A percentile compares a stretch with the other conserved stretches of the same genome.
Conservation (phyloP, 2,888 invertebrate genomes). For the Catocala nupta region DNA sequence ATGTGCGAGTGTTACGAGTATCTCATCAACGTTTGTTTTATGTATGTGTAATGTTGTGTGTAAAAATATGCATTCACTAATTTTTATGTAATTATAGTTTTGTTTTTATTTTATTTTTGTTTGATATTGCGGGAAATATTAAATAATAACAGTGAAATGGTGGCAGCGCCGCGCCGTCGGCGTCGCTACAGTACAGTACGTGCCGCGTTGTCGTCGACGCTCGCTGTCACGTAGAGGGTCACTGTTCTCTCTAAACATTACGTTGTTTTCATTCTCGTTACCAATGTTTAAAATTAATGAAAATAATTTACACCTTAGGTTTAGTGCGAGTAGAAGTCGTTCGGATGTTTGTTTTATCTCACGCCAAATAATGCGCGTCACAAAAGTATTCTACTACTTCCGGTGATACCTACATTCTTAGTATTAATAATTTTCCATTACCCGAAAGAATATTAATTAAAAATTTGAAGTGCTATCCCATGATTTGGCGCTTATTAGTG, state of each 20-base stretch:
- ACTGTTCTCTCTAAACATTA: constrained; percentile 25
- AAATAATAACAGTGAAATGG: constrained; percentile 60
- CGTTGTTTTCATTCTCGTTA: constrained; percentile 52
- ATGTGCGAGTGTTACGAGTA: constrained; percentile 60
- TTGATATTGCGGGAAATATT: constrained; percentile 61
- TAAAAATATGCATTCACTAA: constrained; percentile 64
- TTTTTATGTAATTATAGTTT: constrained; percentile 72
- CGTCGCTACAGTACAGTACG: constrained; percentile 25
- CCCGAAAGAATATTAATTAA: constrained; percentile 24
- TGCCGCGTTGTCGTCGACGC: constrained; percentile 24
- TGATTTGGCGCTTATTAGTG: constrained; percentile 45
- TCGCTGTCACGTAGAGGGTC: constrained; percentile 21
- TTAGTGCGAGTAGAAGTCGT: constrained; percentile 41
- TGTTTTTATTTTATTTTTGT: constrained; percentile 63
- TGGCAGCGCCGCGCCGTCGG: constrained; percentile 46
- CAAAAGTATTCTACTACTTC: constrained; percentile 34
- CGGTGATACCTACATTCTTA: constrained; percentile 35
- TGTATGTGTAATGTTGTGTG: constrained; percentile 64
- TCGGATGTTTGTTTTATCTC: constrained; percentile 29
- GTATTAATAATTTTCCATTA: constrained; percentile 37
- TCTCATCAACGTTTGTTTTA: constrained; percentile 62
- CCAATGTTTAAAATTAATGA: constrained; percentile 49
- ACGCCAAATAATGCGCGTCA: constrained; percentile 38
- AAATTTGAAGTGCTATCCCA: constrained; percentile 38
- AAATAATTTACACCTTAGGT: constrained; percentile 42